Base-by-base conservation (phyloP, 2,113 vertebrate genomes). In the Burhinus bistriatus region DNA sequence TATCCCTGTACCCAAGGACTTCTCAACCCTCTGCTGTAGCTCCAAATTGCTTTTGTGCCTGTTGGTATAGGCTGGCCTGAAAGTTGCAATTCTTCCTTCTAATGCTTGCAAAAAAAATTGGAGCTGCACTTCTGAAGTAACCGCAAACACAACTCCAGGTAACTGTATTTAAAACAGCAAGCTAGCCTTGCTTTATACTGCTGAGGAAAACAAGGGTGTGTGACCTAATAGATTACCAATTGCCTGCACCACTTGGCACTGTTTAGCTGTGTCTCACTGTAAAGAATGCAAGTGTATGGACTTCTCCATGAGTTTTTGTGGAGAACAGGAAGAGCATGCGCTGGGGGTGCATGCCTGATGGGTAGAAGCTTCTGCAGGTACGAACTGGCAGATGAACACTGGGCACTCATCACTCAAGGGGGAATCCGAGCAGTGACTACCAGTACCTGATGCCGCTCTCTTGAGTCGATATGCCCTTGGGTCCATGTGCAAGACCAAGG, bases 401-500 rank as follows among this genome's bases (percentile, higher is more conserved):
- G 25, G 9, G 32, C 14, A 8, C 26, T 83, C 32, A 5, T 9
- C 42, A 3, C 16, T 62, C 8, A 9, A 22, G 15, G 14, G 22
- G n/a, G 45, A 68, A 38, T 36, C 11, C 17, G 44, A 45, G 64
- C 15, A 66, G 62, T 7, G 69, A 45, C 9, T 25, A 45, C 11
- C 34, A 27, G 38, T 10, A 5, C 44, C 47, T 23, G 19, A 16
- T 22, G 12, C 22, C 0, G 2, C 57, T 52, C 25, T n/a, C 8
- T 6, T 15, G 26, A 42, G n/a, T 51, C 3, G 22, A 51, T 51
- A 51, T 3, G 22, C 49, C 49, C 49, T 25, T 51, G 49, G 49
- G 49, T 13, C 42, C 11, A 15, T 0, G 5, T 8, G 59, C 0
- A 2, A 54, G 16, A 30, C 26, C 22, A 5, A 5, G 29, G 38